Evolutionary conservation across 2,888 invertebrate species (phyloP), one percentile per base, ranked within the genome.

Genomic region (Ditylenchus weischeri): DNA sequence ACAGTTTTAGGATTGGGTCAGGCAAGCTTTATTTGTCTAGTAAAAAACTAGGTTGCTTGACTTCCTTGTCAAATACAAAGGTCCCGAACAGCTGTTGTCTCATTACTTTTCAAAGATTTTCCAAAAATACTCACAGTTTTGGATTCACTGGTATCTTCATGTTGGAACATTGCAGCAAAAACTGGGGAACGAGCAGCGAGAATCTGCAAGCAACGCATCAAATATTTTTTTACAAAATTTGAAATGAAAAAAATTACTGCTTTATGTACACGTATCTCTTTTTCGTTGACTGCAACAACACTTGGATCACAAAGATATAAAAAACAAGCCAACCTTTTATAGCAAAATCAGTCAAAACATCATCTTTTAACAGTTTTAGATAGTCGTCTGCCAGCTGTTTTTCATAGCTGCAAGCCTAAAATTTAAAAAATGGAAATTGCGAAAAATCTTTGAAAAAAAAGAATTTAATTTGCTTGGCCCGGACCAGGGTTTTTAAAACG

Each of bases 151-250:
- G 83, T 83, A 57, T 80, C 79, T 13, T 68, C 64, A 67, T 83
- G 83, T 11, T 68, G 72, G 21, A 83, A 71, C 83, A 83, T 83
- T 5, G 83, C 83, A 19, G 72, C 69, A 68, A 83, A 80, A 13
- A 83, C 81, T n/a, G 78, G 76, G 15, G 81, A 81, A 13, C 81
- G 74, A 2, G 81, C 82, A 10, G 81, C 81, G 23, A 83, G 74
- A 36, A 83, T 77, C 18, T 54, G 54, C 21, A 54, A 54, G 7
- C 11, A 23, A 23, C 29, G n/a, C 4, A 18, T 54, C 54, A 23
- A 54, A 23, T 11, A 18, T n/a, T 1, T 51, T 21, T 18, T 54
- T 21, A 10, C 4, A 54, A 11, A 54, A 10, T 54, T 7, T 54
- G 7, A 19, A 50, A 5, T 19, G 21, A 15, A 29, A 4, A 54